Base-by-base conservation (phyloP, 2,888 invertebrate genomes). In the Drosophila prostipennis region DNA sequence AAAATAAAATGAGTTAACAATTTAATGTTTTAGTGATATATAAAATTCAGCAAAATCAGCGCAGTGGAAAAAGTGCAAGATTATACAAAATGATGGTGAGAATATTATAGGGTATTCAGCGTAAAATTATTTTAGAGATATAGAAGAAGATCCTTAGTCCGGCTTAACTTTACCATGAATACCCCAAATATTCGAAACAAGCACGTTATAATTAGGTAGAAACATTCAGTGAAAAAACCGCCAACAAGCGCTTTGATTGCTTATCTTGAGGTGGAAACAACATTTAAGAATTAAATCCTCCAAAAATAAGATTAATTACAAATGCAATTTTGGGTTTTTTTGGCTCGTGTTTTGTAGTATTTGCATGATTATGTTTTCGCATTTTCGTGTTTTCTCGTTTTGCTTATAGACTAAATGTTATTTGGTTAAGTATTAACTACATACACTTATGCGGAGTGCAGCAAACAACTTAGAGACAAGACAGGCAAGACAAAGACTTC, bases 171-270 rank as follows among this genome's bases (percentile, higher is more conserved):
- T n/a, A 40, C 34, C 40, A 37, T 48, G 42, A 69, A 68, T 56
- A 49, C 36, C 42, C 48, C 32, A 3, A 36, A 14, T 29, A 23
- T 29, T 54, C 39, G 29, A n/a, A 68, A 29, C 36, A 68, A 42
- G 40, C 36, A 56, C 8, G 53, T 63, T 34, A 53, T 29, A 56
- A 55, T 68, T 36, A 42, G 29, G 48, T 32, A 43, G 36, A 37
- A 49, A 43, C 40, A 55, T 55, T 67, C 34, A 55, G 67, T 40
- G 65, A 65, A 40, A 45, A 53, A 39, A 46, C 65, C 65, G 65
- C 67, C 52, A 65, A 64, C 64, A 67, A 67, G 67, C 67, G 26
- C 36, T 67, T 49, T 6, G 52, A 53, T 64, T 42, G 68, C 55
- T 32, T 32, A 68, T 48, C 56, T 67, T 37, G 36, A 56, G 57